Evolutionary conservation across 1,140 invertebrate genomes (phyloP), one percentile per base, ranked within the genome.

Genomic region (Cheumatopsyche charites): DNA sequence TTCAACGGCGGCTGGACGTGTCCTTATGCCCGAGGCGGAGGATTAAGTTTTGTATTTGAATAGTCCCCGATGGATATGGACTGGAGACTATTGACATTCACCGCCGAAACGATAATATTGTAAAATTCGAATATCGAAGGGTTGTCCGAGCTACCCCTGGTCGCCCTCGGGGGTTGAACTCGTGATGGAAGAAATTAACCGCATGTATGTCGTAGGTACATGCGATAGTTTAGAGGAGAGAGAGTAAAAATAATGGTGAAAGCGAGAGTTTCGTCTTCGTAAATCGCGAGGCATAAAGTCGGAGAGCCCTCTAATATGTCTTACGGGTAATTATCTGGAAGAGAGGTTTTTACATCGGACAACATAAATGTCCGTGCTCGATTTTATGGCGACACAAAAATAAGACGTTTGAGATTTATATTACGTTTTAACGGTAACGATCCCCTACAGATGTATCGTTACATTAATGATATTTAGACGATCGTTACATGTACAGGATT

Each of bases 41-140:
- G 73, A 75, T 75, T 75, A 68, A 72, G 66, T 74, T 71, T 36
- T 29, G 70, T 72, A 75, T 75, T 75, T 75, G 73, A 75, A 75
- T 72, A 75, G 70, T 71, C 61, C 67, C 67, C 62, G 73, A 67
- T 36, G 73, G 63, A 74, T 68, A 47, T 36, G 43, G n/a, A n/a
- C 36, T 45, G 45, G 17, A 61, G 45, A 23, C 25, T 26, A 75
- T 75, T 75, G 73, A 72, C 70, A 72, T 72, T 75, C 52, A 65
- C 67, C 65, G 45, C 19, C 45, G 47, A 73, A 73, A 73, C 63
- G 65, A 73, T 73, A 73, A 73, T 73, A 66, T 63, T 66, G 62
- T 68, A 73, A 63, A 68, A 73, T 68, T 52, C 41, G 71, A 61
- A 68, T 68, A 73, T 73, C 62, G 62, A 73, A 68, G 62, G 71